Evolutionary conservation across 2,888 invertebrate species (phyloP).

Genomic region (Dynastes grantii): DNA sequence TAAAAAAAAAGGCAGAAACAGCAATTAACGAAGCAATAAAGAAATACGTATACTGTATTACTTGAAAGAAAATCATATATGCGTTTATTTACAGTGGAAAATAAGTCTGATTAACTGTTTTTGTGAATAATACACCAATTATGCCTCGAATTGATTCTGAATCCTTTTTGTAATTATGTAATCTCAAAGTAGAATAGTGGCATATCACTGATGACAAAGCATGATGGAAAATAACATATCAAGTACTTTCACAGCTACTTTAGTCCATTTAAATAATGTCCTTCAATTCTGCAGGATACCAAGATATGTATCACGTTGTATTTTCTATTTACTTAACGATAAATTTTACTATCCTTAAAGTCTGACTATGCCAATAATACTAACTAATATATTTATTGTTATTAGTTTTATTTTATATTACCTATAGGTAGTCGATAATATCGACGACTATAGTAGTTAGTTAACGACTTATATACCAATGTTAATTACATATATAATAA

Average conservation of each 20-base stretch:
- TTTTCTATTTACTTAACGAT: slow-evolving; percentile 30
- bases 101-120: no score
- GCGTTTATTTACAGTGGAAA: no score
- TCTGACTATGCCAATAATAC: slow-evolving; percentile 46
- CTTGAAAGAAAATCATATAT: no score
- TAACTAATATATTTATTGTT: slow-evolving; percentile 45
- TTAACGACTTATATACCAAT: slow-evolving; percentile 51
- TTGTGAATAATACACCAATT: no score
- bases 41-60: no score
- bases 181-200: no score
- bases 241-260: no score
- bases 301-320: neutral
- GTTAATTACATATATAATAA: slow-evolving; percentile 48
- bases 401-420: slow-evolving; percentile 37
- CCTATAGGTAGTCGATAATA: slow-evolving; percentile 1
- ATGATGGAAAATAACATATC: no score
- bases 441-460: slow-evolving; percentile 24
- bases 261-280: no score
- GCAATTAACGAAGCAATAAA: neutral
- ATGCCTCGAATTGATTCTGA: no score
- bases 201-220: no score
- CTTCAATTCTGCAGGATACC: neutral
- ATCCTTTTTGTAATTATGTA: no score
- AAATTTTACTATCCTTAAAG: slow-evolving; percentile 41
- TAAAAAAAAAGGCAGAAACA: neutral